Conservation (phyloP, 2,113 vertebrate species). For the Cichladusa arquata region DNA sequence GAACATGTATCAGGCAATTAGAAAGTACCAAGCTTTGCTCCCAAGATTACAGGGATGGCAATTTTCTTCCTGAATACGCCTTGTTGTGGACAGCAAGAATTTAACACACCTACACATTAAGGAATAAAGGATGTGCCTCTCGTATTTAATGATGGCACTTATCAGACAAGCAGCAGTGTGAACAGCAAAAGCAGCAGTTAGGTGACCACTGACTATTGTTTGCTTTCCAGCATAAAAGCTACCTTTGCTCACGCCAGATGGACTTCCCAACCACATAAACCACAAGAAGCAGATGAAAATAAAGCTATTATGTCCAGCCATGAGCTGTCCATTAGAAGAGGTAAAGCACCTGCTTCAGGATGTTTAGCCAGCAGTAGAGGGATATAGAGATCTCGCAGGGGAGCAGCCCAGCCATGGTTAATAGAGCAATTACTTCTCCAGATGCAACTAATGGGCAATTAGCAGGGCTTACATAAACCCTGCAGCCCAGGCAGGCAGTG, state of each 20-base stretch:
- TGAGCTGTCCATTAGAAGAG: background rate
- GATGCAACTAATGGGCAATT: slow-evolving; percentile 36
- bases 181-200: background rate
- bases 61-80: background rate
- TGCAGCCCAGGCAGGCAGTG: background rate
- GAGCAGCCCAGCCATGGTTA: background rate
- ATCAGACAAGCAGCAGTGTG: background rate
- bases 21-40: background rate
- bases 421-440: slow-evolving; percentile 44
- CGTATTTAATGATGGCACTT: background rate
- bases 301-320: background rate
- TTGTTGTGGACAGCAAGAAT: background rate
- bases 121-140: background rate
- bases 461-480: background rate
- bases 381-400: background rate
- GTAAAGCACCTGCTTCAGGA: slow-evolving; percentile 14
- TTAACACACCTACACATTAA: background rate
- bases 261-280: background rate
- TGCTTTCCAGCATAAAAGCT: background rate
- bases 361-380: background rate
- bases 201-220: background rate
- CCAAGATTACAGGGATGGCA: background rate
- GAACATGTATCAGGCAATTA: background rate
- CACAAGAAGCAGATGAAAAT: background rate
- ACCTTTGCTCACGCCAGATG: background rate